Evolutionary conservation across 2,888 invertebrate genomes (phyloP).

Genomic region (Panopea generosa): DNA sequence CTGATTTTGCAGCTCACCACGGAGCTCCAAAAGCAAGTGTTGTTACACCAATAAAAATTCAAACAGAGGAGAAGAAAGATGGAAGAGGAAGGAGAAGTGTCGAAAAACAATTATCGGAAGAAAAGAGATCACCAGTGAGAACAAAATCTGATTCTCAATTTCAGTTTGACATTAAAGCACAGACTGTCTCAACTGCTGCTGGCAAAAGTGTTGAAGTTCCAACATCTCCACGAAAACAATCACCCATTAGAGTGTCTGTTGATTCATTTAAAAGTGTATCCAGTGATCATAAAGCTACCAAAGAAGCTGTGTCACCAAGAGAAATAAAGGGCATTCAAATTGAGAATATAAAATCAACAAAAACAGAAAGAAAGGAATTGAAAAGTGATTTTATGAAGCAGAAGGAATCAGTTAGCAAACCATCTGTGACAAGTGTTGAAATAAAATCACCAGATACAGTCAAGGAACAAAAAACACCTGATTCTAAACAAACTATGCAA

Average conservation of each 20-base stretch:
- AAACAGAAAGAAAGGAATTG: constrained; percentile 18
- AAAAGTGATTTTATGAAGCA: constrained; percentile 10
- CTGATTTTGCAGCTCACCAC: not conserved
- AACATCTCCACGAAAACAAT: constrained; percentile 29
- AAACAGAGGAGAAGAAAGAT: not conserved
- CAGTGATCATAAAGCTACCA: constrained; percentile 3
- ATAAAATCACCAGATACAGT: too few relatives aligned
- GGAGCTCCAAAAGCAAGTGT: not conserved
- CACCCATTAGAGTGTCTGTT: constrained; percentile 21
- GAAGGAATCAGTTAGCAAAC: constrained; percentile 4
- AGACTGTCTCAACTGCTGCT: constrained; percentile 45
- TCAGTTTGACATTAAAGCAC: constrained; percentile 47
- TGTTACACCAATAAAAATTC: not conserved
- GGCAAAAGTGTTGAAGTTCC: constrained; percentile 49
- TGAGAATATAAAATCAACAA: not conserved
- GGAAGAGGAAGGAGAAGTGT: not conserved
- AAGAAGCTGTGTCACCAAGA: not conserved
- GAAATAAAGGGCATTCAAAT: not conserved
- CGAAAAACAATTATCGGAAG: constrained; percentile 20
- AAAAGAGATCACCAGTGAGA: constrained; percentile 8
- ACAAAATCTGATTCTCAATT: constrained; percentile 14
- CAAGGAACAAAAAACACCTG: too few relatives aligned
- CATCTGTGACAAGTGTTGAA: too few relatives aligned
- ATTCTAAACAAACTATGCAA: too few relatives aligned
- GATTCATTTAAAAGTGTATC: constrained; percentile 14